Base-by-base conservation (phyloP, 2,113 vertebrate species). In the Notothenia rossii region DNA sequence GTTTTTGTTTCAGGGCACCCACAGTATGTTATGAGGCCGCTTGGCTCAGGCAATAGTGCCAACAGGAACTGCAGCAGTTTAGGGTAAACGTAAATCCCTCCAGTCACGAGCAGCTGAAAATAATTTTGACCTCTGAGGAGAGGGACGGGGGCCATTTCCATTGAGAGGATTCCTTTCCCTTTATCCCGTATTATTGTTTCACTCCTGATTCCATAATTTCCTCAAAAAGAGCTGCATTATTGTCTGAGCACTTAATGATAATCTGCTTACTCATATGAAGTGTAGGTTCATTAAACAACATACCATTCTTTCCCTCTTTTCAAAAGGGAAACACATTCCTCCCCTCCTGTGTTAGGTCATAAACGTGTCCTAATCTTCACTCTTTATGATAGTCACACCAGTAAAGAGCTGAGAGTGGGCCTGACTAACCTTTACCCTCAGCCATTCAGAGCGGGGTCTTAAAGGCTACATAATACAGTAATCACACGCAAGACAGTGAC, bases 51-150 rank as follows among this genome's bases (percentile, higher is more conserved):
- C 58, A 46, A 15, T 43, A 13, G 72, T 83, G 91, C 86, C 86
- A 88, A 77, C 71, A 86, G 86, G 70, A 88, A 83, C 82, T 67
- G 62, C 46, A 89, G 63, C 81, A 86, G 79, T 88, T 63, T 40
- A 85, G 90, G 80, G 83, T 91, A 92, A 72, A 90, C 68, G 75
- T 79, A 91, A 91, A 94, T 89, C 86, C 88, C 85, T 78, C 55
- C 75, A 84, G 84, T 83, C 85, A 77, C 45, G 7, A 81, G 68
- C 83, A 88, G 86, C 89, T 91, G 89, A 93, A 90, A 91, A 88
- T 91, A 88, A 94, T 92, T 85, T 91, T 86, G 83, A 79, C 81
- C 74, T 84, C 69, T 62, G 59, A 49, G 72, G 76, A 77, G 29
- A 55, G 45, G 40, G 64, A 56, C 10, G 25, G 69, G 61, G 67